These are phyloP conservation scores for Heliconius himera DNA, from an alignment of 1,140 invertebrate genomes.

Conservation along the genomic window DNA sequence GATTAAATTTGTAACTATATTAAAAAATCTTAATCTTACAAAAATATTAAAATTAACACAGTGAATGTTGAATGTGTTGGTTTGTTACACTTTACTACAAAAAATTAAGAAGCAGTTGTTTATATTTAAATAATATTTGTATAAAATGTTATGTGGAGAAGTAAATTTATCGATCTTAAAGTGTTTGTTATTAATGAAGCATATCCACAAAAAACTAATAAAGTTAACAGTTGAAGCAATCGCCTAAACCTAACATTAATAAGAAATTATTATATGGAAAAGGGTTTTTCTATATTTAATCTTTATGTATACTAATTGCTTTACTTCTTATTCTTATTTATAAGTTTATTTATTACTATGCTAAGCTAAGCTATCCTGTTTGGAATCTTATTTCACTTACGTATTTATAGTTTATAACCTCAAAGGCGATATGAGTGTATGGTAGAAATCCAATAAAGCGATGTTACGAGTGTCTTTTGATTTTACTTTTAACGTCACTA, in stretches of 20 bases:
- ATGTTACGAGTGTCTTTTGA: slow-evolving; percentile 26
- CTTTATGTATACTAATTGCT: background rate
- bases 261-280: background rate
- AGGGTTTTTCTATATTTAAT: background rate
- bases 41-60: background rate
- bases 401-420: slow-evolving; percentile 19
- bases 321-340: background rate
- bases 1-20: no score
- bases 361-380: slow-evolving; percentile 22
- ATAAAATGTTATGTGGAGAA: no score
- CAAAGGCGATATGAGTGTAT: slow-evolving; percentile 23
- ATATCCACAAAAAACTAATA: background rate
- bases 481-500: background rate
- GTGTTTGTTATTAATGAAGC: background rate
- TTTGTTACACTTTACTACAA: background rate
- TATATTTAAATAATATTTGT: no score
- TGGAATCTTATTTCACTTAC: slow-evolving; percentile 23
- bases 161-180: background rate
- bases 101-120: no score
- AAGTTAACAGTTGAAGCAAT: background rate
- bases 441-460: slow-evolving; percentile 27
- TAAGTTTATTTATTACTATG: slow-evolving; percentile 15
- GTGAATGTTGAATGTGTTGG: background rate
- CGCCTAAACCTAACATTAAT: background rate
- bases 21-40: no score